Evolutionary conservation across 2,888 invertebrate genomes (phyloP), one percentile per base, ranked within the genome.

Genomic region (Polia nebulosa): DNA sequence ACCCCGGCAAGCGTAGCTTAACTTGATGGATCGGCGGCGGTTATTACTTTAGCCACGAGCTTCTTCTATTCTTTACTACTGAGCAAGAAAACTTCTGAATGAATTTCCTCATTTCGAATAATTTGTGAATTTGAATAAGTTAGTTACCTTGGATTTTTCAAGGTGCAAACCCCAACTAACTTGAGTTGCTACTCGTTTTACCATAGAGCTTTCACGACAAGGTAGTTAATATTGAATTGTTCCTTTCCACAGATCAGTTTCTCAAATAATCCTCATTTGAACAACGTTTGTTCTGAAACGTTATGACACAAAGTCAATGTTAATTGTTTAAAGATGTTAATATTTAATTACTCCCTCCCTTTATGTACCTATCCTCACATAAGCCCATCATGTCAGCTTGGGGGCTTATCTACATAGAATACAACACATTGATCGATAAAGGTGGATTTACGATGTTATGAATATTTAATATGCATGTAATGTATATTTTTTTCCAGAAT

Each of bases 321-420:
- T 1, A 32, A 59, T 39, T 59, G 32, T 72, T 27, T 20, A 20
- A 27, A 34, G 3, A 34, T 11, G 20, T 44, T 49, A 29, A 53
- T 53, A 72, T 49, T 39, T 11, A 34, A 34, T 72, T 9, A 56
- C 32, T 56, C 25, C n/a, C 25, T 65, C 29, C 25, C 15, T 45
- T 25, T 25, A 20, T 45, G n/a, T 56, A 39, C 39, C 5, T 5
- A 47, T 13, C 4, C 17, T 29, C 11, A 13, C 0, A 2, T 41
- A 56, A 55, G n/a, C 36, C 11, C 3, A 6, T 49, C 9, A n/a
- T 27, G 11, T 25, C 1, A 17, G 22, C n/a, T 20, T 22, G 15
- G 7, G 0, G 6, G 29, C 20, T 68, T 70, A 73, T 49, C 36
- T 45, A n/a, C n/a, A n/a, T n/a, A 5, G 11, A 20, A 36, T 13